Evolutionary conservation across 1,140 invertebrate genomes (phyloP), one percentile per base, ranked within the genome.

Genomic region (Rhynchophorus ferrugineus): DNA sequence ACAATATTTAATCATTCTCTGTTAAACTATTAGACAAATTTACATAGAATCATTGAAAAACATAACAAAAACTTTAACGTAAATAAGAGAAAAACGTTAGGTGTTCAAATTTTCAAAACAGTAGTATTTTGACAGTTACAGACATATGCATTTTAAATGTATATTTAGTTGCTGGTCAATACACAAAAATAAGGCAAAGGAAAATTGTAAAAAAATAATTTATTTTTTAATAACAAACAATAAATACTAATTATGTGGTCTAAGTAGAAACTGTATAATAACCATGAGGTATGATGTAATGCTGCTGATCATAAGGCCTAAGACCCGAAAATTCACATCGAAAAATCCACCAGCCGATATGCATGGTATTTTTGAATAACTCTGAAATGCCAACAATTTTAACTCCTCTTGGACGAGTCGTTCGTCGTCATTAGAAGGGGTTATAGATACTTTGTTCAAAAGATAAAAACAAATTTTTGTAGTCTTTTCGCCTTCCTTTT

Each of bases 221-320:
- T n/a, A n/a, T n/a, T n/a, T n/a, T n/a, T n/a, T n/a, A n/a, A n/a
- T n/a, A n/a, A n/a, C n/a, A n/a, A n/a, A n/a, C n/a, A n/a, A n/a
- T n/a, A n/a, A 29, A 29, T 5, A 29, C 24, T 5, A 29, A 29
- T 29, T 29, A 29, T 53, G 42, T 13, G 19, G 35, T 14, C 50
- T 13, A 36, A 54, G 48, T 5, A 54, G 29, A 36, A 54, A 54
- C 19, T 54, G 52, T 37, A 49, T 54, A 24, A 54, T 54, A 20
- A 55, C 53, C 46, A 55, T 55, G 14, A 55, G 22, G 41, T 55
- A 55, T 2, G 53, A 55, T 19, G 53, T 55, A 0, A 55, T 33
- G 22, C 46, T 55, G 19, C 39, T 47, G 21, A 55, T 55, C 46
- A 55, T 44, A 19, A 55, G 20, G 3, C 53, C 53, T 34, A 55